A percentile compares a stretch with the other conserved stretches of the same genome.
Evolutionary conservation across 92 coral and sea anemone genomes (phyloP).

Genomic region (Chrysogorgia sp.): DNA sequence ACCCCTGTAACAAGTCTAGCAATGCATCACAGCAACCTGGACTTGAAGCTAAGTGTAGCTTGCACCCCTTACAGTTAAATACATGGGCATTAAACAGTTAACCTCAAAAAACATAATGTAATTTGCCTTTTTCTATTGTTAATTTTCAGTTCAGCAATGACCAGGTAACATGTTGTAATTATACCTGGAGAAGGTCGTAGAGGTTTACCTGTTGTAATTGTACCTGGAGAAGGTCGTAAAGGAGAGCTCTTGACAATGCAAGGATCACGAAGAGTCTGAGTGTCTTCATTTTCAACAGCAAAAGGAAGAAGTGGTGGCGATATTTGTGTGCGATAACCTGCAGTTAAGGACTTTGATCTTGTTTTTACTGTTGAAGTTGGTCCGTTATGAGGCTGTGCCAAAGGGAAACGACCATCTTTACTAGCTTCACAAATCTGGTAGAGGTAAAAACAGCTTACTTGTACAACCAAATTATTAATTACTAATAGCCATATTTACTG

Average conservation of each 20-base stretch:
- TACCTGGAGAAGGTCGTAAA: slow-evolving; percentile 25
- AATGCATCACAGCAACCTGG: too few species aligned
- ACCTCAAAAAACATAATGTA: too few species aligned
- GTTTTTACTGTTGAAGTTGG: neutral
- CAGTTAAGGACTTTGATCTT: slow-evolving; percentile 30
- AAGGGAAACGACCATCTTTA: slow-evolving; percentile 13
- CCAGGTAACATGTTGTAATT: neutral
- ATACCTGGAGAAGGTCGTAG: slow-evolving; percentile 23
- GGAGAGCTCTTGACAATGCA: slow-evolving; percentile 41
- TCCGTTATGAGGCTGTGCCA: slow-evolving; percentile 6
- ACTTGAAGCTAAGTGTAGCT: too few species aligned
- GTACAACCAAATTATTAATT: neutral
- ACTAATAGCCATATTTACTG: too few species aligned
- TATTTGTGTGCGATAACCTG: neutral
- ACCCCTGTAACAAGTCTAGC: too few species aligned
- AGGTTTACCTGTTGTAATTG: neutral
- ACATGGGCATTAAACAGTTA: too few species aligned
- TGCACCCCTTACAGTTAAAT: too few species aligned
- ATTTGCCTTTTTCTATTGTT: too few species aligned
- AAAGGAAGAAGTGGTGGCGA: slow-evolving; percentile 6
- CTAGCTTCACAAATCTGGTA: neutral
- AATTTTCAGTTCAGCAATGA: too few species aligned
- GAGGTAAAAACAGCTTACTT: neutral
- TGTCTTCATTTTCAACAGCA: slow-evolving; percentile 36
- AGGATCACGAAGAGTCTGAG: slow-evolving; percentile 30